Percentiles rank a stretch among this genome's conserved stretches.
phyloP scores from a whole-genome alignment of 2,888 invertebrate genomes.

The Leptinotarsa peninsularis region DNA sequence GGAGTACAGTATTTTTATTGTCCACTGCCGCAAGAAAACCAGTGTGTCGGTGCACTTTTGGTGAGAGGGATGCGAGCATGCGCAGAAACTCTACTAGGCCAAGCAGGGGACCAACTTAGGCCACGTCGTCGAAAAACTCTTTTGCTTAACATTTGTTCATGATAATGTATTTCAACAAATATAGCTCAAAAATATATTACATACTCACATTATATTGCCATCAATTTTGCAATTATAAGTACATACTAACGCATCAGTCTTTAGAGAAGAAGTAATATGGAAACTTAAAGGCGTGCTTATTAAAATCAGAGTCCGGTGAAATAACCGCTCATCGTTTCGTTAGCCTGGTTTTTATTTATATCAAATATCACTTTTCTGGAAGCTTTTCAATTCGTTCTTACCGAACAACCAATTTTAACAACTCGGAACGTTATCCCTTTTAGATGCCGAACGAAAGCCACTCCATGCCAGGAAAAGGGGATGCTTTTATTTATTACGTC shows the following conservation, averaged over 20 bases:
- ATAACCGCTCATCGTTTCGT: neutral
- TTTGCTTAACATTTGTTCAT: constrained; percentile 47
- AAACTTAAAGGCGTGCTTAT: constrained; percentile 25
- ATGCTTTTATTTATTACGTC: constrained; percentile 32
- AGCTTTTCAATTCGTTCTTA: neutral
- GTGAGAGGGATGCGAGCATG: constrained; percentile 54
- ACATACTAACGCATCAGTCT: constrained; percentile 64
- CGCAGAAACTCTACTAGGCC: constrained; percentile 54
- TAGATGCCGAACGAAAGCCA: constrained; percentile 10
- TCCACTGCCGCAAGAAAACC: constrained; percentile 63
- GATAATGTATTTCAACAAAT: constrained; percentile 60
- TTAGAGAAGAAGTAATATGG: constrained; percentile 59
- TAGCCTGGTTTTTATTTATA: neutral
- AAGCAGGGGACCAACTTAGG: constrained; percentile 52
- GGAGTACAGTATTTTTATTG: constrained; percentile 62
- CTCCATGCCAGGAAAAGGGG: constrained; percentile 22
- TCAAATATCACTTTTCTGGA: constrained; percentile 8
- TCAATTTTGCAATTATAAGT: constrained; percentile 63
- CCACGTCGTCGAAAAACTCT: constrained; percentile 38
- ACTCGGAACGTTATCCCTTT: neutral
- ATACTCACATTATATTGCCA: constrained; percentile 63
- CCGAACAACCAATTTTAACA: neutral
- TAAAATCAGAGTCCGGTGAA: neutral
- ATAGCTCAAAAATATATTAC: constrained; percentile 66
- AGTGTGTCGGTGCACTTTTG: constrained; percentile 58